Evolutionary conservation across 2,797 vertebrate species (phyloP), one percentile per base, ranked within the genome.

Genomic region (Tinamus major): DNA sequence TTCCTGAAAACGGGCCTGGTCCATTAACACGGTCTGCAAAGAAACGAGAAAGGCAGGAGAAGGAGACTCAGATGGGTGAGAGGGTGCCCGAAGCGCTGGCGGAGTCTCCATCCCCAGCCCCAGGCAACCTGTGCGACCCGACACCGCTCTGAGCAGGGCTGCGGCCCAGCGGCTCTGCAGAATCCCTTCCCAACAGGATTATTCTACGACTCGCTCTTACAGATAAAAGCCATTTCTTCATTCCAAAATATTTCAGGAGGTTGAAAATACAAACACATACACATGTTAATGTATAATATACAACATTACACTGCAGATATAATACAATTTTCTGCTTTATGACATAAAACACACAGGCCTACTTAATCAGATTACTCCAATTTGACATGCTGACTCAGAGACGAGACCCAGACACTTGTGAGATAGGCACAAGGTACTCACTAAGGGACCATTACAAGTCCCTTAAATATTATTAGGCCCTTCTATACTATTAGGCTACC

Each of bases 1-100:
- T 96, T 99, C 99, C 95, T 98, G 98, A 90, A 99, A 99, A 59
- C 99, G 98, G 10, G 95, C 90, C 95, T 99, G 98, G 96, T 99
- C 99, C 99, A 99, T 99, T 79, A 99, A 78, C 91, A 99, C 89
- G 0, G 99, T 99, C 99, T 99, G 92, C 13, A 75, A 61, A 15
- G 71, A 65, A 17, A 80, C 0, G 31, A 79, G 46, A 55, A 86
- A 81, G 5, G 15, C 48, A 58, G 67, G 21, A 93, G 9, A 71
- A 18, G 44, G 39, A 19, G 58, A 81, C 64, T 91, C 79, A n/a
- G 79, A 16, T 10, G 27, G 42, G 27, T 19, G 20, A 64, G 39
- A 42, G 62, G 62, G 19, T 64, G 39, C 62, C 39, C 55, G 19
- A 13, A 29, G 55, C 12, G 55, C 55, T 56, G 11, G 31, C 7